A percentile compares a stretch with the other conserved stretches of the same genome.
Evolutionary conservation across 1,140 invertebrate species (phyloP).

Genomic region (Hesperophylax magnus): DNA sequence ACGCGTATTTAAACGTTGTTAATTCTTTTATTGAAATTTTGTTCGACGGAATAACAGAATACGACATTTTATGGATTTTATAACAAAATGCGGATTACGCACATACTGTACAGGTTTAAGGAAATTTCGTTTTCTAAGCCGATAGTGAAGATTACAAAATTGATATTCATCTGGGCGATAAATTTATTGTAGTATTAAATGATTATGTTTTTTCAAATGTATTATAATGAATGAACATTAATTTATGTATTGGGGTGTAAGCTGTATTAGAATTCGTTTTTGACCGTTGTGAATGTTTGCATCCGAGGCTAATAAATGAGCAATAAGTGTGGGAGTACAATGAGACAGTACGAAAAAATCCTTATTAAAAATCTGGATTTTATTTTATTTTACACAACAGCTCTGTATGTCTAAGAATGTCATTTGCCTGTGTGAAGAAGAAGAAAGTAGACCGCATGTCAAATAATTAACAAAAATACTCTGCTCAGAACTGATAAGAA

Average conservation of each 20-base stretch:
- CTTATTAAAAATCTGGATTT: too few relatives aligned
- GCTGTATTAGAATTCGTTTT: neutral
- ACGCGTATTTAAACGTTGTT: slow-evolving; percentile 36
- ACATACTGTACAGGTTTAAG: neutral
- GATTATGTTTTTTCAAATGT: neutral
- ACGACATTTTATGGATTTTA: slow-evolving; percentile 30
- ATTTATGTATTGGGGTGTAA: slow-evolving; percentile 10
- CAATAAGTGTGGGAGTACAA: too few relatives aligned
- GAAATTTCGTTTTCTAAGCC: slow-evolving; percentile 13
- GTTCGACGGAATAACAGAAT: neutral
- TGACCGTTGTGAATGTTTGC: too few relatives aligned
- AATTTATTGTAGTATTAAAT: slow-evolving; percentile 20
- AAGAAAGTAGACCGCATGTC: too few relatives aligned
- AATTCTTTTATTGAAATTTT: slow-evolving; percentile 23
- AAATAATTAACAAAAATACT: too few relatives aligned
- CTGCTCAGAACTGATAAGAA: too few relatives aligned
- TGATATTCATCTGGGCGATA: slow-evolving; percentile 29
- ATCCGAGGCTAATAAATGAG: too few relatives aligned
- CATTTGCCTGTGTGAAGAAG: too few relatives aligned
- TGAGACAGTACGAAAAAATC: too few relatives aligned
- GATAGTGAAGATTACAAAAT: slow-evolving; percentile 4
- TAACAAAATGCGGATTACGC: slow-evolving; percentile 29
- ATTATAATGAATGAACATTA: neutral
- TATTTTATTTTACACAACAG: too few relatives aligned
- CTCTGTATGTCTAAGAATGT: too few relatives aligned